phyloP scores from a whole-genome alignment of 2,888 invertebrate genomes.

The Acrobasis suavella region DNA sequence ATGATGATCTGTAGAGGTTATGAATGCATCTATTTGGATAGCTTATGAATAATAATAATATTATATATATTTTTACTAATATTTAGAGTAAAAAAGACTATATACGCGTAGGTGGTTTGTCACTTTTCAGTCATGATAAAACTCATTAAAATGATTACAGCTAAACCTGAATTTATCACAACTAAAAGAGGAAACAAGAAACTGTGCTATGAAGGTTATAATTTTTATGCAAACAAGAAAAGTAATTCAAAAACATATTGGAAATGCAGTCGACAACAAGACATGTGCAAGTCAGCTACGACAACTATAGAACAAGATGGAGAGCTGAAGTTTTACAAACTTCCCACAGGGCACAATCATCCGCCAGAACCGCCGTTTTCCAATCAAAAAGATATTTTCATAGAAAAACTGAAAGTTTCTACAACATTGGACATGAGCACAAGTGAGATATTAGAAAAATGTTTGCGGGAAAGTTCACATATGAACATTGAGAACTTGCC shows the following conservation, averaged over 20 bases:
- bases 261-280: neutral
- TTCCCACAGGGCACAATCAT: slow-evolving; percentile 3
- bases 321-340: neutral
- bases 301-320: neutral
- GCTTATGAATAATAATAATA: too few relatives aligned
- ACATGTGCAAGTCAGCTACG: neutral
- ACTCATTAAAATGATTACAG: neutral
- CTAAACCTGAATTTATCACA: slow-evolving; percentile 4
- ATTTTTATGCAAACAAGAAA: neutral
- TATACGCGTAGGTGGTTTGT: neutral
- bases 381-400: slow-evolving; percentile 3
- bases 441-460: slow-evolving; percentile 9
- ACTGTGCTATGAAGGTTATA: neutral
- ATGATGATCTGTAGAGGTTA: too few relatives aligned
- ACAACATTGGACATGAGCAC: neutral
- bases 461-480: slow-evolving; percentile 8
- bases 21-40: too few relatives aligned
- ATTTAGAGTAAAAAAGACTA: too few relatives aligned
- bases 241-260: neutral
- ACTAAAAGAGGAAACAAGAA: neutral
- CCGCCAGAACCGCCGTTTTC: neutral
- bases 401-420: neutral
- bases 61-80: too few relatives aligned
- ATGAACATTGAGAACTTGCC: neutral
- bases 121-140: neutral